Conservation (phyloP, 2,797 vertebrate genomes). For the Sebastes hubbsi region DNA sequence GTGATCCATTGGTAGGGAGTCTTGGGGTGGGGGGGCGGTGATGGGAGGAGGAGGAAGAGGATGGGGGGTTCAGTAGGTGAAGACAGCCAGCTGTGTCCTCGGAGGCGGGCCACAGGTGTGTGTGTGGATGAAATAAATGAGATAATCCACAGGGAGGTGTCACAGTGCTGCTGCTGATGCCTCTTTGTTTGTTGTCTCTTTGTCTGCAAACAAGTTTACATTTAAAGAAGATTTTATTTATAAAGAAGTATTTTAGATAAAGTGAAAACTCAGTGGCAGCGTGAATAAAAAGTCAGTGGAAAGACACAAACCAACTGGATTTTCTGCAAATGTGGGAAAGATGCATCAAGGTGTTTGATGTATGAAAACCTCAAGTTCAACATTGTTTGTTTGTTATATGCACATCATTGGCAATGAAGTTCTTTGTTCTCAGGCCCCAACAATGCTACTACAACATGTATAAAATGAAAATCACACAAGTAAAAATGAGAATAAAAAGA, state of each 20-base stretch:
- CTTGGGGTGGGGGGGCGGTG: neutral
- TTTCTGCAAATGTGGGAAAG: neutral
- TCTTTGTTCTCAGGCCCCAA: neutral
- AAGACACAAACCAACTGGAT: neutral
- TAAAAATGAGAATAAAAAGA: no score
- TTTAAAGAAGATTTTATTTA: neutral
- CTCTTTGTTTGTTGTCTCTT: neutral
- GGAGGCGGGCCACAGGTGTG: slow-evolving; percentile 7
- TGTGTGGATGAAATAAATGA: slow-evolving; percentile 5
- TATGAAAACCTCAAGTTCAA: accelerated
- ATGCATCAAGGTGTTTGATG: neutral
- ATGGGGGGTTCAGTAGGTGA: neutral
- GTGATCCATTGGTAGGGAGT: neutral
- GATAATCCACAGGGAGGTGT: slow-evolving; percentile 1
- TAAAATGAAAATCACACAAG: no score
- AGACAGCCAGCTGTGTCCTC: slow-evolving; percentile 37
- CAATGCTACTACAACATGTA: neutral
- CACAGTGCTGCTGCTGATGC: neutral
- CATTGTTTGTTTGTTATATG: neutral
- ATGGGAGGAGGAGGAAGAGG: neutral
- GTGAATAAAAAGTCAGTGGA: neutral
- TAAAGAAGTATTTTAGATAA: neutral
- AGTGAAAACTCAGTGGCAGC: neutral
- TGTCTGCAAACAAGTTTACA: neutral
- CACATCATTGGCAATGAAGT: neutral